phyloP scores from a whole-genome alignment of 2,113 vertebrate genomes.

The Poeciliopsis retropinna region DNA sequence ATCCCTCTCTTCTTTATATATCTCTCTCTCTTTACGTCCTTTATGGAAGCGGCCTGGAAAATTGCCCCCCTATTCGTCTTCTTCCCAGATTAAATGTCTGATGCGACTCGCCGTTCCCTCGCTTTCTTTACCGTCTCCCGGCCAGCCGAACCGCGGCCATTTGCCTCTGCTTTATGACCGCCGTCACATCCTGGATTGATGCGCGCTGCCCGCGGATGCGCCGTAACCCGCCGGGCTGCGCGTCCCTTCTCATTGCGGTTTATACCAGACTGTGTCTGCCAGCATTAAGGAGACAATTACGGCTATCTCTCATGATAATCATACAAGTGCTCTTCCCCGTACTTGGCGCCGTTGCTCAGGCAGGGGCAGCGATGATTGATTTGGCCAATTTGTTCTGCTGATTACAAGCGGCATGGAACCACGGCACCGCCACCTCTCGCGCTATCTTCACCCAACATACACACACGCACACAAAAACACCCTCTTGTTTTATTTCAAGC shows the following conservation, averaged over 20 bases:
- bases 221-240: slow-evolving; percentile 26
- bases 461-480: slow-evolving; percentile 21
- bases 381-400: slow-evolving; percentile 83
- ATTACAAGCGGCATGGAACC: slow-evolving; percentile 75
- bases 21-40: slow-evolving; percentile 38
- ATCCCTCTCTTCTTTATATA: slow-evolving; percentile 34
- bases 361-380: slow-evolving; percentile 80
- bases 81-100: slow-evolving; percentile 67
- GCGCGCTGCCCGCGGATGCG: slow-evolving; percentile 45
- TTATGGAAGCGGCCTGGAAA: slow-evolving; percentile 64
- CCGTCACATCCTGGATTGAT: slow-evolving; percentile 63
- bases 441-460: slow-evolving; percentile 24
- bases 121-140: slow-evolving; percentile 34
- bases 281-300: slow-evolving; percentile 81
- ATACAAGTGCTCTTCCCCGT: slow-evolving; percentile 74
- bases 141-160: slow-evolving; percentile 30
- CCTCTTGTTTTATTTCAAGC: slow-evolving; percentile 45
- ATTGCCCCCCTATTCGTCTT: slow-evolving; percentile 71
- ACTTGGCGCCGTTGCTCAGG: slow-evolving; percentile 54
- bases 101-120: slow-evolving; percentile 39
- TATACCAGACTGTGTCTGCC: slow-evolving; percentile 68
- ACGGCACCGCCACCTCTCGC: slow-evolving; percentile 41
- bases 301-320: slow-evolving; percentile 83
- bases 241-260: slow-evolving; percentile 68
- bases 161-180: slow-evolving; percentile 56